Base-by-base conservation (phyloP, 2,113 vertebrate species). In the Anguilla japonica region DNA sequence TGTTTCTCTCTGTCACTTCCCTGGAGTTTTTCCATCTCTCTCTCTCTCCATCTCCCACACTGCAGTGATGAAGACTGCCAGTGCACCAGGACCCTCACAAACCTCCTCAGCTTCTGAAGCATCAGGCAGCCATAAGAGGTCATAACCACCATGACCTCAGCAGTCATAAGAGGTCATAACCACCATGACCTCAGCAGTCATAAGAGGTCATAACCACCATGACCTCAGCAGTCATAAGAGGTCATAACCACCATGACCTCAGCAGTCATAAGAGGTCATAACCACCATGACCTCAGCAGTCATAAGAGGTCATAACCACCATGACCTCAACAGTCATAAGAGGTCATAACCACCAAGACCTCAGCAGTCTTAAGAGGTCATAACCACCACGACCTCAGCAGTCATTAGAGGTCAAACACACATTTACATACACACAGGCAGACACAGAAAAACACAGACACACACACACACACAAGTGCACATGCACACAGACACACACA, bases 41-140 rank as follows among this genome's bases (percentile, higher is more conserved):
- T 83, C 87, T 84, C 86, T 82, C 84, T 71, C 85, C 79, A 29
- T 88, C 91, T 15, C 88, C 89, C 91, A 79, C 89, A 90, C 89
- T 83, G 60, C 87, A 85, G 89, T 89, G 87, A 91, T 86, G 22
- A 88, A 89, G 83, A 83, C 91, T 94, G 95, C 90, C 92, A 94
- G 94, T 94, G 93, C 88, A 89, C 92, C 91, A 53, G 88, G 90
- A 87, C 91, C 89, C 90, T 93, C 87, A 91, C 93, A 93, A 93
- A 94, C 92, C 84, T 34, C 84, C 86, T 94, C 91, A 93, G 93
- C 89, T 89, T 92, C 91, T 91, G 91, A 90, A 88, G 92, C 89
- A 91, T 92, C 93, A 85, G 91, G 91, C 91, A 91, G 91, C 91
- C 91, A 90, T 94, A 90, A 87, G 86, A 87, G 86, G 88, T 16